A percentile compares a stretch with the other conserved stretches of the same genome.
Evolutionary conservation across 2,888 invertebrate genomes (phyloP).

Genomic region (Thyatira batis): DNA sequence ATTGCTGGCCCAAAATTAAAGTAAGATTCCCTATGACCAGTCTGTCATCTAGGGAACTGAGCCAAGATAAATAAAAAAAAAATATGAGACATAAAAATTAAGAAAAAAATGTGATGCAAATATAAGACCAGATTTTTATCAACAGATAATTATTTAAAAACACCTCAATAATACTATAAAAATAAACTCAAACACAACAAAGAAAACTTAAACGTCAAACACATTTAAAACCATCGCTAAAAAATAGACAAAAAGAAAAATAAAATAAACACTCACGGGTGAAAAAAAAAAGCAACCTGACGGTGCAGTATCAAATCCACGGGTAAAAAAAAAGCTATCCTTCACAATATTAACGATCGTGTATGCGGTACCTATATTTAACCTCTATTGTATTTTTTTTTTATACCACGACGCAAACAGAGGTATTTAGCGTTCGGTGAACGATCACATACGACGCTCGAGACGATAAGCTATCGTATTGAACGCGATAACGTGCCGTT

Average conservation of each 20-base stretch:
- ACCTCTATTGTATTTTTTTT: no score
- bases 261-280: background rate
- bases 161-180: background rate
- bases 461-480: slow-evolving; percentile 48
- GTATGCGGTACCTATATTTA: no score
- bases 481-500: slow-evolving; percentile 44
- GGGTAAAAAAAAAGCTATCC: background rate
- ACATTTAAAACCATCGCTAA: no score
- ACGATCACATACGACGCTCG: background rate
- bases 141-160: background rate
- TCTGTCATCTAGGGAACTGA: slow-evolving; percentile 4
- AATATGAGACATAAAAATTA: background rate
- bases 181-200: no score
- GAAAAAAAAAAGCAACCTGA: background rate
- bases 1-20: background rate
- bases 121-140: background rate
- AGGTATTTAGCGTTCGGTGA: background rate
- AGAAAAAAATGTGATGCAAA: background rate
- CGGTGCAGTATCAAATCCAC: background rate
- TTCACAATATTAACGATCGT: no score
- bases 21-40: background rate
- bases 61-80: background rate
- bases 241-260: no score
- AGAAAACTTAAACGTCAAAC: no score
- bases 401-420: no score